A percentile compares a stretch with the other conserved stretches of the same genome.
phyloP scores from a whole-genome alignment of 2,113 vertebrate species.

The Origma solitaria region DNA sequence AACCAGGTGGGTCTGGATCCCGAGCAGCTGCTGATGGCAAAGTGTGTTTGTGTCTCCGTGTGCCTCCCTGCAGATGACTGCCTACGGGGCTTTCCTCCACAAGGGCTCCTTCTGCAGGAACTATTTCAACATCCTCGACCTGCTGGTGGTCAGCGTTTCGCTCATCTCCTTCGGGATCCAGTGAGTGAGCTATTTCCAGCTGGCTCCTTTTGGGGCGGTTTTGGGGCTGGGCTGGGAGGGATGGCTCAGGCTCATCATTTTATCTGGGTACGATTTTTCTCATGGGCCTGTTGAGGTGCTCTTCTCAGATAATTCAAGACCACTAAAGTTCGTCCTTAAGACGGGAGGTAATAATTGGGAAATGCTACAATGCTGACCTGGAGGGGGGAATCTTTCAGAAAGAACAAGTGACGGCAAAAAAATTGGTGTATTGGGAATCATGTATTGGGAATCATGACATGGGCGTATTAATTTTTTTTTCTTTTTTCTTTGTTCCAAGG shows the following conservation, averaged over 20 bases:
- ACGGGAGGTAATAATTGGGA: not conserved
- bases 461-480: too few relatives aligned
- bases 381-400: not conserved
- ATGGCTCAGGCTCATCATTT: not conserved
- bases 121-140: slow-evolving; percentile 98
- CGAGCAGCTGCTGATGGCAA: not conserved
- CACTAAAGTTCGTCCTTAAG: not conserved
- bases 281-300: not conserved
- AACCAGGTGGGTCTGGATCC: not conserved
- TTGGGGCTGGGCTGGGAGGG: not conserved
- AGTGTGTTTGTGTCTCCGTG: slow-evolving; percentile 27
- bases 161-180: slow-evolving; percentile 99
- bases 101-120: slow-evolving; percentile 99
- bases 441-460: too few relatives aligned
- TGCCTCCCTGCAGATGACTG: slow-evolving; percentile 87
- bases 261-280: not conserved
- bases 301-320: not conserved
- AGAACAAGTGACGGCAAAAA: not conserved
- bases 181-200: slow-evolving; percentile 78
- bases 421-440: not conserved
- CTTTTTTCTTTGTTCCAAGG: not conserved
- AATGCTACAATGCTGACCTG: not conserved
- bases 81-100: slow-evolving; percentile 96
- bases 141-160: slow-evolving; percentile 98
- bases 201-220: rapidly evolving